Evolutionary conservation across 2,797 vertebrate species (phyloP).

Genomic region (Thalassophryne amazonica): DNA sequence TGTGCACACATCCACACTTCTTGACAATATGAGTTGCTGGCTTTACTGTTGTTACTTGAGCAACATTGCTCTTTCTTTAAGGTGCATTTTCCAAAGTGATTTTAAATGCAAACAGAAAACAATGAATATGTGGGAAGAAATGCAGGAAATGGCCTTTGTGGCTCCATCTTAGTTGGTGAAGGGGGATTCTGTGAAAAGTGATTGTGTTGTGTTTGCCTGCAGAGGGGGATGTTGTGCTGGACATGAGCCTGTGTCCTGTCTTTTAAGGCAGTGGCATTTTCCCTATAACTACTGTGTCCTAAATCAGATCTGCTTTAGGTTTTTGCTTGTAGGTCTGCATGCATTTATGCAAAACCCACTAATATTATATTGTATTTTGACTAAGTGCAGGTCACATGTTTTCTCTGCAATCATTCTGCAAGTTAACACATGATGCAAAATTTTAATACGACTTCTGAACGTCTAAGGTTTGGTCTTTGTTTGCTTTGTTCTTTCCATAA

Average conservation of each 20-base stretch:
- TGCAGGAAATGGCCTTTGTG: slow-evolving; percentile 55
- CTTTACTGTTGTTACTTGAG: slow-evolving; percentile 6
- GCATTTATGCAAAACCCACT: slow-evolving; percentile 17
- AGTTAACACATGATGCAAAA: background rate
- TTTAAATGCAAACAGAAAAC: slow-evolving; percentile 21
- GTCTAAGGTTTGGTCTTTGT: background rate
- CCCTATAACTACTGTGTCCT: slow-evolving; percentile 35
- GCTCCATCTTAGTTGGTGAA: slow-evolving; percentile 56
- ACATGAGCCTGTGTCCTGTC: slow-evolving; percentile 62
- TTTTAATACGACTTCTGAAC: background rate
- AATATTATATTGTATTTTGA: slow-evolving; percentile 14
- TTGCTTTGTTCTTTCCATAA: slow-evolving; percentile 20
- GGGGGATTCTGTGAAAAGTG: slow-evolving; percentile 34
- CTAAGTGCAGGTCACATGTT: background rate
- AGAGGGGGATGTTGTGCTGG: slow-evolving; percentile 83
- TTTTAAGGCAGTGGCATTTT: slow-evolving; percentile 33
- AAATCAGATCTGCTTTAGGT: slow-evolving; percentile 32
- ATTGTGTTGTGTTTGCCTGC: slow-evolving; percentile 73
- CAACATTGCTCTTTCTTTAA: slow-evolving; percentile 1
- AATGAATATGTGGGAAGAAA: slow-evolving; percentile 36
- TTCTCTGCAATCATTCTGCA: slow-evolving; percentile 6
- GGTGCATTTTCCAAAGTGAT: slow-evolving; percentile 11
- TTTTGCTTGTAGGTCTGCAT: slow-evolving; percentile 37
- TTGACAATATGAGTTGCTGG: slow-evolving; percentile 5
- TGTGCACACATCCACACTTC: slow-evolving; percentile 1